Evolutionary conservation across 2,113 vertebrate species (phyloP).

Genomic region (Clinocottus analis): DNA sequence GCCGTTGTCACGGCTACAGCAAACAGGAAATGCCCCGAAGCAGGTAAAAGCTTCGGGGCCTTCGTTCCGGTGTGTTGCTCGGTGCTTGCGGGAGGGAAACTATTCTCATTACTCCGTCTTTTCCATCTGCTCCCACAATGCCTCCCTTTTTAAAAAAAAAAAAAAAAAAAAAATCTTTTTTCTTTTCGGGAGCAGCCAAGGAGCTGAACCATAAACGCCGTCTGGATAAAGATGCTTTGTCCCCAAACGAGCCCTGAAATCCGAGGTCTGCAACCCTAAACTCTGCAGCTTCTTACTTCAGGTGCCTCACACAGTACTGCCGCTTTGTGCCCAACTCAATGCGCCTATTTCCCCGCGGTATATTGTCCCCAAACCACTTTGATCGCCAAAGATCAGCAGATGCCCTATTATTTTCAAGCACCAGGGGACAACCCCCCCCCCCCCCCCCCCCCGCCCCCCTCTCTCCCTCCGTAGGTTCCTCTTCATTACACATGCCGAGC

Average conservation of each 20-base stretch:
- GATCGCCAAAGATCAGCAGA: constrained; percentile 61
- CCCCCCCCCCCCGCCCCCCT: constrained; percentile 14
- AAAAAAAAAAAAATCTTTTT: too few relatives aligned
- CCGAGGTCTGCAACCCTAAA: constrained; percentile 38
- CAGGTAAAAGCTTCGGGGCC: constrained; percentile 69
- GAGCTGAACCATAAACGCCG: constrained; percentile 45
- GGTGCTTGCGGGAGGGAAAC: constrained; percentile 38
- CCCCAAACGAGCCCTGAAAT: constrained; percentile 49
- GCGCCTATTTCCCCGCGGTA: background rate
- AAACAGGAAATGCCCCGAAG: constrained; percentile 81
- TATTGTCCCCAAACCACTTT: constrained; percentile 44
- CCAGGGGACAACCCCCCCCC: constrained; percentile 35
- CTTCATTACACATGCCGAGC: constrained; percentile 58
- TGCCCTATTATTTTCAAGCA: constrained; percentile 52
- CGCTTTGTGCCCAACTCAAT: constrained; percentile 30
- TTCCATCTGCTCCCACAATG: constrained; percentile 72
- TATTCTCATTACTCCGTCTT: constrained; percentile 55
- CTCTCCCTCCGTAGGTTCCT: constrained; percentile 42
- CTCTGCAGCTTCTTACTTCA: constrained; percentile 27
- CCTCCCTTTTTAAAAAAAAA: constrained; percentile 40
- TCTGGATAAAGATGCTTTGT: constrained; percentile 75
- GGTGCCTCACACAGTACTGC: constrained; percentile 31
- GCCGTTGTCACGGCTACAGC: constrained; percentile 73
- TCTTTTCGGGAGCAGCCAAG: constrained; percentile 27
- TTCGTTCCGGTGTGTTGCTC: constrained; percentile 50